Base-by-base conservation (phyloP, 2,888 invertebrate species). In the Sicus ferrugineus region DNA sequence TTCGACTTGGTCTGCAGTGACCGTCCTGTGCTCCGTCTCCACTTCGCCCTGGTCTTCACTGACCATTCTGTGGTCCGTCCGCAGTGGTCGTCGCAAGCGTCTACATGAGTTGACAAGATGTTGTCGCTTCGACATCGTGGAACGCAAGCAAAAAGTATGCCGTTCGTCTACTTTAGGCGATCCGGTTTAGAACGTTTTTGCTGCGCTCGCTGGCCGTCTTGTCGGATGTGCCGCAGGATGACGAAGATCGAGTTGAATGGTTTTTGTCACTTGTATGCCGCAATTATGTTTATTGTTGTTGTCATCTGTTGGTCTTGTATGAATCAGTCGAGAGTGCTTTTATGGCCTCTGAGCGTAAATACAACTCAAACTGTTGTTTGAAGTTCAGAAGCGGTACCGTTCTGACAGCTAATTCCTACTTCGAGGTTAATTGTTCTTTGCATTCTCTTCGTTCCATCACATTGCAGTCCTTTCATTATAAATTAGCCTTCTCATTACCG, bases 241-340 rank as follows among this genome's bases (percentile, higher is more conserved):
- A 69, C 69, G 65, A 69, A 65, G 31, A 69, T 54, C 34, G 65
- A 58, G 54, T 63, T 46, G 31, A 34, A 63, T 52, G 52, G 38
- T 69, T 69, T 69, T 65, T 66, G 69, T 69, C 69, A 65, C 65
- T 69, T 61, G 63, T 50, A 52, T 30, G 50, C 23, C 65, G 65
- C 59, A 69, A 65, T 69, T 69, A 66, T 65, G 65, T 59, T 69
- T 48, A 66, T 69, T 65, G 64, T 69, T 69, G 54, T 64, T 69
- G 69, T 28, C 69, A 64, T 64, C 58, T 50, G 1, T 3, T 58
- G 67, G 58, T 38, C 58, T 38, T 66, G 7, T 56, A 42, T 54
- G n/a, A 4, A 42, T 16, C 42, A 21, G n/a, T 31, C n/a, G 26
- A 48, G 38, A 58, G 26, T 26, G 28, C 48, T 58, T 67, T 56